These are phyloP conservation scores for Phyto melanocephala DNA, from an alignment of 2,888 invertebrate genomes.

Conservation along the genomic window DNA sequence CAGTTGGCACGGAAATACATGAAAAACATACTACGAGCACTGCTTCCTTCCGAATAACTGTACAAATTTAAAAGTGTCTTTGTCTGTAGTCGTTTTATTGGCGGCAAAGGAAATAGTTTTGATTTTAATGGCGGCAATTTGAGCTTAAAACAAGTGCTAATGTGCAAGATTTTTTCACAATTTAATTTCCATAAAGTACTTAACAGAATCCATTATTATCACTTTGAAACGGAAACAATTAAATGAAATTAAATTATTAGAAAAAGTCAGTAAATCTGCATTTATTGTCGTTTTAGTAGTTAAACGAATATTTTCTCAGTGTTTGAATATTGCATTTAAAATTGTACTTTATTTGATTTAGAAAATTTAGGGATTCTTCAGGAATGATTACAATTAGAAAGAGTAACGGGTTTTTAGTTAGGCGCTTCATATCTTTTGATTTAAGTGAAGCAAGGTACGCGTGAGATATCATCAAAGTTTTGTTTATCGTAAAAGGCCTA, in stretches of 20 bases:
- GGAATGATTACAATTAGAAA: too few relatives aligned
- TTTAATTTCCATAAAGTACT: conserved; percentile 46
- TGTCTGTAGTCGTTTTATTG: not conserved
- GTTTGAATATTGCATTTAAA: conserved; percentile 1
- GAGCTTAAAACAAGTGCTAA: conserved; percentile 61
- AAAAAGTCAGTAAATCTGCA: not conserved
- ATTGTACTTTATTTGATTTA: too few relatives aligned
- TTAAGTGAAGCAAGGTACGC: too few relatives aligned
- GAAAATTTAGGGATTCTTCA: too few relatives aligned
- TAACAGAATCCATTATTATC: conserved; percentile 40
- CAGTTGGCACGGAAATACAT: conserved; percentile 56
- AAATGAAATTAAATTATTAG: conserved; percentile 33
- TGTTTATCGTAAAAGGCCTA: too few relatives aligned
- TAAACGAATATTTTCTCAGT: not conserved
- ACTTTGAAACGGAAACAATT: conserved; percentile 53
- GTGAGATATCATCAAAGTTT: too few relatives aligned
- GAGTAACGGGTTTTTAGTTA: too few relatives aligned
- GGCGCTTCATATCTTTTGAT: too few relatives aligned
- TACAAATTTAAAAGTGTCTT: not conserved
- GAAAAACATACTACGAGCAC: not conserved
- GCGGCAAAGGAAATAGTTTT: conserved; percentile 62
- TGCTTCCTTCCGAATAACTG: not conserved
- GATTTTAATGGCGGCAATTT: conserved; percentile 64
- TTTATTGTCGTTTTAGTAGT: not conserved
- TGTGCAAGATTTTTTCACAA: conserved; percentile 58